Base-by-base conservation (phyloP, 2,113 vertebrate species). In the Andinoacara biseriatus region DNA sequence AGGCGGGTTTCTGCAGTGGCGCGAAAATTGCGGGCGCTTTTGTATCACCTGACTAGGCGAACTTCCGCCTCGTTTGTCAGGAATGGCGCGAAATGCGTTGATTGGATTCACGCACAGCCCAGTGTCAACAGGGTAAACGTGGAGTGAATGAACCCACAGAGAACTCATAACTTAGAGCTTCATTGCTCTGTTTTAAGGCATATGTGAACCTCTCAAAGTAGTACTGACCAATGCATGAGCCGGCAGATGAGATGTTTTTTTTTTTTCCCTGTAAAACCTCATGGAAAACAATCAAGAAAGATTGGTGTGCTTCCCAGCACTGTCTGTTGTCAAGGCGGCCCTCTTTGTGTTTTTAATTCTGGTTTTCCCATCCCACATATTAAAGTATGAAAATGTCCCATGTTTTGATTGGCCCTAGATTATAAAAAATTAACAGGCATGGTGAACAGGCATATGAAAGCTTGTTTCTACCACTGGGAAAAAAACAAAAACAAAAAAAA, bases 71-170 rank as follows among this genome's bases (percentile, higher is more conserved):
- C 7, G 22, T 35, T 52, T 46, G 62, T 87, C 31, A 69, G 40
- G 61, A 92, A 84, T 92, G 94, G 94, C 95, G 95, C 92, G 93
- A 95, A 96, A 94, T 63, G 22, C 31, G 29, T 10, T 43, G 80
- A 90, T 87, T 82, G 87, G 81, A 43, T 83, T 76, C 24, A 49
- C 43, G 2, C 26, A 58, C n/a, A 59, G 11, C 72, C 10, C n/a
- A 62, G 20, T 76, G 81, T 90, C 67, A 43, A 29, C 24, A 24
- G 26, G 8, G 9, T 81, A 62, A 86, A 75, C 6, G 1, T 24
- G 35, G 26, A 26, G 11, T 4, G 26, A 33, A 58, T 31, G 43
- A 72, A 52, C 24, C 43, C 43, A 52, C 18, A 43, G 29, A 31
- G 24, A 52, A 14, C 10, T 52, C 43, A n/a, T 40, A 26, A 58